Evolutionary conservation across 1,140 invertebrate species (phyloP).

Genomic region (Drosophila kikkawai): DNA sequence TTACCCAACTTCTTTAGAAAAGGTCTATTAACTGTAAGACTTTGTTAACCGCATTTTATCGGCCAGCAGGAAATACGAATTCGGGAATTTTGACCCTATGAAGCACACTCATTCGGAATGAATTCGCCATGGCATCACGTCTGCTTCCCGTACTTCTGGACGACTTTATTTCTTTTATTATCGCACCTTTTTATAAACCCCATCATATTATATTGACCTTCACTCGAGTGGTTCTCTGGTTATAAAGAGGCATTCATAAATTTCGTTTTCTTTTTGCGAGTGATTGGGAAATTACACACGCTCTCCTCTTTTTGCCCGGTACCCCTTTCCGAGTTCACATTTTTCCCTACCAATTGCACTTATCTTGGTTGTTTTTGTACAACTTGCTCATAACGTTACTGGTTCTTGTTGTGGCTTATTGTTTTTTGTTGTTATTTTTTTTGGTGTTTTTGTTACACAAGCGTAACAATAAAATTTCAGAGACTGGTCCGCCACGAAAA

Average conservation of each 20-base stretch:
- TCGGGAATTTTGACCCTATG: background rate
- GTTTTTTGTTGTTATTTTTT: conserved; percentile 10
- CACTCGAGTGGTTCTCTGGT: conserved; percentile 26
- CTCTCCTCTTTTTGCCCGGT: background rate
- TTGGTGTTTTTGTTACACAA: conserved; percentile 39
- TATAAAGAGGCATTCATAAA: conserved; percentile 37
- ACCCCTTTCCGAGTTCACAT: conserved; percentile 1
- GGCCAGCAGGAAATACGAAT: background rate
- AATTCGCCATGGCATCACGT: conserved; percentile 12
- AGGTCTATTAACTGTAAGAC: background rate
- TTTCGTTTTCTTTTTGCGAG: conserved; percentile 40
- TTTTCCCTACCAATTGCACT: conserved; percentile 16
- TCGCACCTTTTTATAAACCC: conserved; percentile 29
- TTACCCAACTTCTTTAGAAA: background rate
- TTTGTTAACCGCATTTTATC: conserved; percentile 14
- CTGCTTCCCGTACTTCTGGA: conserved; percentile 6
- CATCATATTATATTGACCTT: conserved; percentile 29
- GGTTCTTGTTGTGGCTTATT: conserved; percentile 45
- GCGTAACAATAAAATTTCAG: conserved; percentile 58
- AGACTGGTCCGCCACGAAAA: conserved; percentile 39
- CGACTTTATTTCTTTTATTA: conserved; percentile 12
- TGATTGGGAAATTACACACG: conserved; percentile 36
- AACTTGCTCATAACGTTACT: conserved; percentile 53
- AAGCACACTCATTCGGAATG: conserved; percentile 14
- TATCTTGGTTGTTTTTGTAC: conserved; percentile 29